Evolutionary conservation across 92 coral and sea anemone species (phyloP), one percentile per base, ranked within the genome.

Genomic region (Phymanthus crucifer): DNA sequence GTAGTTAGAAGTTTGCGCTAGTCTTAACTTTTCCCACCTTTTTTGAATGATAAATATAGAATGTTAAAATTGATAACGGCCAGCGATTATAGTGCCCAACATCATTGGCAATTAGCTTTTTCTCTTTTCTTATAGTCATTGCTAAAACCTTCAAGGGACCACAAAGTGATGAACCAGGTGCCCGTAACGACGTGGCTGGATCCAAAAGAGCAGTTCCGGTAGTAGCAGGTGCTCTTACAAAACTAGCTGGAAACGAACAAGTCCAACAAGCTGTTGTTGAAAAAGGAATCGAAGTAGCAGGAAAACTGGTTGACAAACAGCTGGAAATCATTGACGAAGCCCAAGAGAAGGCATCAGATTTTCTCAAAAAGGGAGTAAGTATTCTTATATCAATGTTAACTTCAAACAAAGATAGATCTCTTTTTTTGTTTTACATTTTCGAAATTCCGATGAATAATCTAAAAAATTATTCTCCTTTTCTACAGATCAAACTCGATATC

Each of bases 221-320:
- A 27, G 66, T 48, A 11, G 64, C 64, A 19, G 6, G 68, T 11
- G 68, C 16, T 6, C 68, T 76, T 0, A 43, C 81, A 38, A 8
- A 71, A 24, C 29, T 83, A 11, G 48, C 79, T 40, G 79, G 57
- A 17, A 65, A 75, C 74, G 48, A 68, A 7, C 50, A 69, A 61
- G 87, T 83, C 6, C 87, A 84, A 35, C 74, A 84, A 34, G 84
- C 88, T 0, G 84, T 58, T 7, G 66, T 84, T 17, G 84, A 71
- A 0, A 84, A 84, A 47, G 88, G 88, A 40, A 78, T 84, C 37
- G 88, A 84, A 46, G 88, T 84, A 66, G 88, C 88, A 1, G 88
- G 88, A 45, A 84, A 84, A 54, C 58, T 84, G 40, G 74, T 84
- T 43, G 88, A 84, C 50, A 84, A 77, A 40, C 87, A 84, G 56